Evolutionary conservation across 1,140 invertebrate genomes (phyloP), one percentile per base, ranked within the genome.

Genomic region (Cheumatopsyche charites): DNA sequence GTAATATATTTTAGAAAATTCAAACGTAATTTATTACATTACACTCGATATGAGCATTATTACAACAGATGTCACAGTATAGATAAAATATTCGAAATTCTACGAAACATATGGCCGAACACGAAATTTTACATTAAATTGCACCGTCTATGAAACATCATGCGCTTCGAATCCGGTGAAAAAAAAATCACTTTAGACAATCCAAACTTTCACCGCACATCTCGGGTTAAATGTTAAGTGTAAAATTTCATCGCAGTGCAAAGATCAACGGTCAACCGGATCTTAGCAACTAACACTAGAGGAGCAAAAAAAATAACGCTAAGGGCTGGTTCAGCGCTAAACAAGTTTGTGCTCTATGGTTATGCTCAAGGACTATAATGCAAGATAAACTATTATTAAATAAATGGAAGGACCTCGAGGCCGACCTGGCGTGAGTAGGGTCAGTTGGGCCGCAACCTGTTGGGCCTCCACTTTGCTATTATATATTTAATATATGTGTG

Each of bases 381-480:
- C 21, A n/a, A 58, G 5, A 58, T 58, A 58, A 58, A 58, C 23
- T 58, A 58, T 23, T 43, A 63, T 19, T 63, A 63, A 5, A 63
- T 43, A 63, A 63, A 63, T 26, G 49, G 58, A 62, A 62, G 36
- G 29, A 63, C 29, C 62, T 63, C 2, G 29, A 3, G 11, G 29
- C 15, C 26, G 66, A 68, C 45, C 49, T 45, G 26, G 23, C 23
- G 23, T 19, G 26, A 13, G 3, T 15, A 43, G 49, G 66, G 66
- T 25, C 21, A 58, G 21, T 68, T 19, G 23, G 63, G 66, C 26
- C 66, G 23, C 66, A 26, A 68, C 66, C 66, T 55, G 66, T 68
- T 55, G 45, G 45, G 15, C 47, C 17, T 26, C 25, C 63, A 49
- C 42, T 23, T 45, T 67, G 9, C 29, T 36, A 9, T 36, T 36